A percentile compares a stretch with the other conserved stretches of the same genome.
phyloP scores from a whole-genome alignment of 2,113 vertebrate species.

The Myrmophylax atrothorax region DNA sequence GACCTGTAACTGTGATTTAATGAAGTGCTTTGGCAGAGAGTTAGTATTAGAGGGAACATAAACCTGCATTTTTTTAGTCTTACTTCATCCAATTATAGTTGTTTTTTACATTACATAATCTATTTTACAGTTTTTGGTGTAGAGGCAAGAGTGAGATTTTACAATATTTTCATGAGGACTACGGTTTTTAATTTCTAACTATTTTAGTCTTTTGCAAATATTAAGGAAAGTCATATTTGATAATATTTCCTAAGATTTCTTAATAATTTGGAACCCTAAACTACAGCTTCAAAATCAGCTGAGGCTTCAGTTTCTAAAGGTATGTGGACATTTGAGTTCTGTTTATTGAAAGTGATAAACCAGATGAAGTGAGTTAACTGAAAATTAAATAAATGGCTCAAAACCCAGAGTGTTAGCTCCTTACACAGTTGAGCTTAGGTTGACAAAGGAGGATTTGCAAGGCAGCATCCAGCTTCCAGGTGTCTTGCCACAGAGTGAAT shows the following conservation, averaged over 20 bases:
- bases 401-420: not conserved
- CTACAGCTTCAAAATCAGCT: not conserved
- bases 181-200: not conserved
- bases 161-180: constrained; percentile 3
- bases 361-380: not conserved
- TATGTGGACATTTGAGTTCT: not conserved
- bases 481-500: not conserved
- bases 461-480: not conserved
- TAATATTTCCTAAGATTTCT: not conserved
- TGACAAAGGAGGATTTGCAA: not conserved
- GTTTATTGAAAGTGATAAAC: not conserved
- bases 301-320: not conserved
- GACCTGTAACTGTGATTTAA: constrained; percentile 60
- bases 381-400: not conserved
- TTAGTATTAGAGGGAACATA: constrained; percentile 52
- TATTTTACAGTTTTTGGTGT: constrained; percentile 26
- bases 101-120: constrained; percentile 47
- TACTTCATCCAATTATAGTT: constrained; percentile 56
- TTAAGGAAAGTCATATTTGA: not conserved
- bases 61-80: constrained; percentile 39
- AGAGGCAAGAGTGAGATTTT: not conserved
- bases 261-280: not conserved
- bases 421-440: not conserved
- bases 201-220: constrained; percentile 37
- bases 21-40: constrained; percentile 60